Evolutionary conservation across 2,888 invertebrate species (phyloP), one percentile per base, ranked within the genome.

Genomic region (Lochmaea crataegi): DNA sequence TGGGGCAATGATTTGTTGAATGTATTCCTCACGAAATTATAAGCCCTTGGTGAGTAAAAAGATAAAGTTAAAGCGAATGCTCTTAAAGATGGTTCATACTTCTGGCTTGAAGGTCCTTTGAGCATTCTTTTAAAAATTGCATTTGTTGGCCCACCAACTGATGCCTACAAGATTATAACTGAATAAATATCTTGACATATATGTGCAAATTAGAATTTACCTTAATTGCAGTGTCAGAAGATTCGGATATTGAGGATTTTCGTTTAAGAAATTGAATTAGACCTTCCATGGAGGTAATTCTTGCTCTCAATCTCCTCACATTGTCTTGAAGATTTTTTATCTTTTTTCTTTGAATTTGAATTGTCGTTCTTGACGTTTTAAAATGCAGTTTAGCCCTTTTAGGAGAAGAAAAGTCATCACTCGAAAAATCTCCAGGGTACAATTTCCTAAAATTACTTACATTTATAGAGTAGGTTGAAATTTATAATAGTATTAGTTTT

Each of bases 341-440:
- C n/a, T n/a, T n/a, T n/a, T n/a, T n/a, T n/a, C n/a, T n/a, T n/a
- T n/a, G n/a, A n/a, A n/a, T n/a, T 7, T n/a, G n/a, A n/a, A n/a
- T 58, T 64, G 53, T 41, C 11, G 58, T 71, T 45, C 18, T 67
- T 73, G 63, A 6, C 53, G 2, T n/a, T 7, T 18, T 38, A 14
- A 75, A 26, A 67, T 70, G 68, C 56, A 26, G 53, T 48, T 53
- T 73, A 26, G 65, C 41, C 58, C 73, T 75, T 38, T 64, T 53
- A 53, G 75, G 75, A 12, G 75, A 67, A 16, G 71, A 73, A 65
- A 75, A 75, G 65, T 75, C 75, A 53, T 65, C 64, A 61, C 67
- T 75, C 2, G 53, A 32, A 60, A 75, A 38, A 56, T 75, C 75
- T 32, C 65, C 65, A 64, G 42, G 42, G 42, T 9, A 42, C 9